phyloP scores from a whole-genome alignment of 2,888 invertebrate genomes.

The Palloptera scutellata region DNA sequence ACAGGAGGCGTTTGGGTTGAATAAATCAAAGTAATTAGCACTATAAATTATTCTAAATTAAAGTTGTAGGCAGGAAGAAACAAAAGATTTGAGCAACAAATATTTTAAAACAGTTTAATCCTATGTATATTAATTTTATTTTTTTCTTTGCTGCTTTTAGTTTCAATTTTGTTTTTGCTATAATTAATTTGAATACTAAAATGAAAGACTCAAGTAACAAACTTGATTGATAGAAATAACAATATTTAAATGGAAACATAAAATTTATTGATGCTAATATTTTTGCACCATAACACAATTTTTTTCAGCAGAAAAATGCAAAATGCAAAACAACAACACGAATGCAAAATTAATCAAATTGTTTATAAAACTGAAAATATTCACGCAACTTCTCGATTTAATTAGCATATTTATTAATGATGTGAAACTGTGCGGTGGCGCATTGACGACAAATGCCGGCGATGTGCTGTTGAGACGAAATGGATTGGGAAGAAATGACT shows the following conservation, averaged over 20 bases:
- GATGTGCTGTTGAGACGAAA: neutral
- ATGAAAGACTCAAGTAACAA: constrained; percentile 18
- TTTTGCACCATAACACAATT: no score
- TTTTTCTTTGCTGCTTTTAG: neutral
- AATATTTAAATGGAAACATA: no score
- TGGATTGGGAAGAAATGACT: neutral
- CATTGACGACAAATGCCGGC: neutral
- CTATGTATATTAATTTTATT: neutral
- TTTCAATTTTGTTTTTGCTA: no score
- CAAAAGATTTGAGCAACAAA: constrained; percentile 23
- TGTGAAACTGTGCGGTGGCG: neutral
- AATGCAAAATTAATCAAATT: no score
- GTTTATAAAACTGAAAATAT: neutral
- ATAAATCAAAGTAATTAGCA: neutral
- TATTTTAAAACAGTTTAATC: neutral
- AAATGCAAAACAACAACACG: no score
- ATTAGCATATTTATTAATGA: constrained; percentile 5
- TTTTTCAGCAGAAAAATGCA: no score
- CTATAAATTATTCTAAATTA: neutral
- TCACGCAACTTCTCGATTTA: neutral
- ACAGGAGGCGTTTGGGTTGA: neutral
- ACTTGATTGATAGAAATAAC: neutral
- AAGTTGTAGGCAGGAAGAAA: neutral
- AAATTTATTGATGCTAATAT: no score
- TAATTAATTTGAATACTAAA: neutral